Evolutionary conservation across 2,888 invertebrate genomes (phyloP).

Genomic region (Ormyrus pomaceus): DNA sequence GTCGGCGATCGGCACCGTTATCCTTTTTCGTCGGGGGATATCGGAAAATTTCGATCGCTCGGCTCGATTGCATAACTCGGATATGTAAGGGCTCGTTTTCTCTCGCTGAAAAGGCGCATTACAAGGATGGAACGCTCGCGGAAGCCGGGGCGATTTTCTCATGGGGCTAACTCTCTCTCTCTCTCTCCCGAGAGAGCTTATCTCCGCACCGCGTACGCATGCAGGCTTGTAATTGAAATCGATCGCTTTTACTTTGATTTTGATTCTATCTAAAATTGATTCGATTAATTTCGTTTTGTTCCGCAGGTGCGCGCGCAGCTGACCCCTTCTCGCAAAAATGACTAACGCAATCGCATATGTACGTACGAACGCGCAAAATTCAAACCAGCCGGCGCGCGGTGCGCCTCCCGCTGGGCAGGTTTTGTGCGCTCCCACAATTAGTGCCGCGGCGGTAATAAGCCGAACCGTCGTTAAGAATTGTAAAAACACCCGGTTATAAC

Average conservation of each 20-base stretch:
- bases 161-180: too few species aligned
- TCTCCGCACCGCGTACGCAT: neutral
- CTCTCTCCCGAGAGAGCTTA: neutral
- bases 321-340: too few species aligned
- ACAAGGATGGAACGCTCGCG: neutral
- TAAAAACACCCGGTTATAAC: too few species aligned
- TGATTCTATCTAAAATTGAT: conserved; percentile 47
- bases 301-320: too few species aligned
- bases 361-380: too few species aligned
- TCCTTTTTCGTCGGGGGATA: conserved; percentile 30
- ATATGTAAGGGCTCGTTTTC: neutral
- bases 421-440: too few species aligned
- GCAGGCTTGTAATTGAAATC: conserved; percentile 45
- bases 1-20: conserved; percentile 25
- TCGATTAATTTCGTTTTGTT: conserved; percentile 18
- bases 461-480: too few species aligned
- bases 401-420: too few species aligned
- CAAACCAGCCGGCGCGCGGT: too few species aligned
- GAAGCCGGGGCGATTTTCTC: conserved; percentile 14
- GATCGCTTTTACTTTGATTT: conserved; percentile 29
- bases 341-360: too few species aligned
- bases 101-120: neutral
- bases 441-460: too few species aligned
- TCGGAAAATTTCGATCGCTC: conserved; percentile 36
- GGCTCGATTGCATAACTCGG: conserved; percentile 36